Base-by-base conservation (phyloP, 2,113 vertebrate species). In the Pangasianodon gigas region DNA sequence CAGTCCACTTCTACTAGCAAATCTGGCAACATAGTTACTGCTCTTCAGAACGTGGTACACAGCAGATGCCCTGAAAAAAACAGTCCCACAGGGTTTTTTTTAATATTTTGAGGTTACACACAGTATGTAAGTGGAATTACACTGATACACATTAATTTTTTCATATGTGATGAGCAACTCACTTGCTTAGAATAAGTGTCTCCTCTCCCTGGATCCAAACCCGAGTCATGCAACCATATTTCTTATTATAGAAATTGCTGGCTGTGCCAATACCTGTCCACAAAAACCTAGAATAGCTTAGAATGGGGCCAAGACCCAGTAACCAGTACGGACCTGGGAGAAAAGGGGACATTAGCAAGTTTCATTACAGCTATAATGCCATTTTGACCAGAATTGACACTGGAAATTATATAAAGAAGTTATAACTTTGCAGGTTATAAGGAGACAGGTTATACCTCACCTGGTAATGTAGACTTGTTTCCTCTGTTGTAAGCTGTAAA, bases 161-260 rank as follows among this genome's bases (percentile, higher is more conserved):
- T 46, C 6, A 41, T 44, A 52, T 41, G 26, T 41, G 60, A 69
- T 62, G 37, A n/a, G 37, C 14, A 44, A 90, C 93, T 97, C 94
- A 96, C 98, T 97, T 97, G 97, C 98, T 98, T 60, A 99, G 95
- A 87, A 99, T 97, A 86, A 98, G 94, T 0, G 98, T 99, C 93
- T 99, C 98, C 94, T 99, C 97, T 0, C 98, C 97, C 1, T 95
- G 94, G 87, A 99, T 97, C 98, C 98, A 99, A 81, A 99, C 98
- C 71, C 97, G 95, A 67, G 96, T 96, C n/a, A 98, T 96, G 86
- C 97, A 97, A 85, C 98, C 98, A 0, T 99, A 99, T 48, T 96
- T 97, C 84, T 94, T 94, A 82, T 99, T 99, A 94, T 99, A 99
- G 94, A 98, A 99, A 95, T 99, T 99, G 93, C 97, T 95, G 9